A percentile compares a stretch with the other conserved stretches of the same genome.
Evolutionary conservation across 92 coral and sea anemone species (phyloP).

Genomic region (Metridium senile): DNA sequence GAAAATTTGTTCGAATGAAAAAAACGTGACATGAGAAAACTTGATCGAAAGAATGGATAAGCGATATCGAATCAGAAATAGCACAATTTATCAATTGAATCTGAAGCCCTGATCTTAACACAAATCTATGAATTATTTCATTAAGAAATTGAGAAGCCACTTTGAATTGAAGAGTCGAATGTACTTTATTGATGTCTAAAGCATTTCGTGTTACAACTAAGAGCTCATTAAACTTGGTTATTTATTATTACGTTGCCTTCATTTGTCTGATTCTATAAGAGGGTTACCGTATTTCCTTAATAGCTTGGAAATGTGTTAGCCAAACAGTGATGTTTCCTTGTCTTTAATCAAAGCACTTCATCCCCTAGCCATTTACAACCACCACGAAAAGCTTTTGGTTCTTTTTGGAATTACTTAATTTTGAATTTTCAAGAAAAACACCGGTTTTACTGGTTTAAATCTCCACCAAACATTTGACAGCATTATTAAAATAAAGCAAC

Average conservation of each 20-base stretch:
- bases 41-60: not conserved
- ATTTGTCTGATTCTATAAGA: constrained; percentile 31
- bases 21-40: not conserved
- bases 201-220: not conserved
- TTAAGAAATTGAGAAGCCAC: not conserved
- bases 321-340: constrained; percentile 13
- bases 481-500: too few relatives aligned
- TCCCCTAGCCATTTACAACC: not conserved
- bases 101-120: not conserved
- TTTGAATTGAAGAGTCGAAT: not conserved
- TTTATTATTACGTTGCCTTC: constrained; percentile 10
- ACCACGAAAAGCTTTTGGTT: not conserved
- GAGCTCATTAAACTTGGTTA: not conserved
- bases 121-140: not conserved
- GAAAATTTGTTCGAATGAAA: not conserved
- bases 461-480: too few relatives aligned
- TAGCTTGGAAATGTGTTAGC: constrained; percentile 20
- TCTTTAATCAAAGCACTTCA: not conserved
- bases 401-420: not conserved
- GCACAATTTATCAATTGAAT: too few relatives aligned
- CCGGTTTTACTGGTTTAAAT: not conserved
- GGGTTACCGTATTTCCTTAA: constrained; percentile 28
- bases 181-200: not conserved
- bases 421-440: not conserved
- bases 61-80: not conserved